Base-by-base conservation (phyloP, 2,113 vertebrate genomes). In the Muscicapa adusta region DNA sequence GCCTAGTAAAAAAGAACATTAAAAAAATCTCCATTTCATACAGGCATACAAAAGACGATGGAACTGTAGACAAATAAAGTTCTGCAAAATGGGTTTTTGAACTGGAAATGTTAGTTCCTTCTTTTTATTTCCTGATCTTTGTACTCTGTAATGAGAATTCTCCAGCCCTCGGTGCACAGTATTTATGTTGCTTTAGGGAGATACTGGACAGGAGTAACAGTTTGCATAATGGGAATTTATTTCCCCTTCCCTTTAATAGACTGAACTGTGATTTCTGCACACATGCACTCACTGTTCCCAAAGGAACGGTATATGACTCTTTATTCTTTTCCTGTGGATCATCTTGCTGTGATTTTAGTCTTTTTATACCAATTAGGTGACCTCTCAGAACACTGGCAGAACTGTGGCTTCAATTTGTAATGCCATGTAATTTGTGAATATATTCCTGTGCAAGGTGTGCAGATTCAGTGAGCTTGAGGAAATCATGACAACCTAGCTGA, bases 1-100 rank as follows among this genome's bases (percentile, higher is more conserved):
- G 53, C 31, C 47, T 62, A 53, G 7, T 58, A 10, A 48, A 61
- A 86, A 74, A 15, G 5, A 68, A 11, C 5, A 14, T 56, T 5
- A 1, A 38, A 38, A 65, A 26, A 63, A 33, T 22, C 36, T 58
- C 38, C 6, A 20, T 83, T 88, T 91, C 48, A n/a, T 13, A 22
- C 3, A 8, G 10, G 20, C 26, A 14, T 51, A 38, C 45, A n/a
- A 36, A 67, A 66, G 18, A 24, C 1, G 0, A 25, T n/a, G 28
- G 28, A 25, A 53, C 38, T 66, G 18, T 38, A 45, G 53, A 9
- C 18, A 33, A 65, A 42, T 67, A 16, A 90, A 60, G 11, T 50
- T 80, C 33, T 87, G 29, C 26, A 76, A 60, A 67, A 72, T 36
- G 16, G 26, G 33, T 47, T 80, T 38, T 38, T 71, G 22, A 54